Evolutionary conservation across 2,888 invertebrate species (phyloP).

Genomic region (Sthenelais limicola): DNA sequence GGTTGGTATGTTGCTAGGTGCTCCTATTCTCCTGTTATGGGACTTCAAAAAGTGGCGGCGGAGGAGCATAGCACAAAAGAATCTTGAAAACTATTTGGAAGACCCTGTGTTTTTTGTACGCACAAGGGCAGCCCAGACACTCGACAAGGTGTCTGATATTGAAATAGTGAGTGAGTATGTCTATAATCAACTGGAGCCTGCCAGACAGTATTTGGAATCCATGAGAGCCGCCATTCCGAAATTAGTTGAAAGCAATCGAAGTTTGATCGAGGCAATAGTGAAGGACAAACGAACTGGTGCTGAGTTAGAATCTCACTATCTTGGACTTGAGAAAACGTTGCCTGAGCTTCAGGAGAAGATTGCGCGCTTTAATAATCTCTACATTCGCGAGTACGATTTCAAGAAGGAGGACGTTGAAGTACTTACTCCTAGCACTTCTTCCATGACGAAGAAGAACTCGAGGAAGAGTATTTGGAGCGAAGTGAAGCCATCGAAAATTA

Average conservation of each 20-base stretch:
- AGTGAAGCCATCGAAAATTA: slow-evolving; percentile 33
- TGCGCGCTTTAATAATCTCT: slow-evolving; percentile 43
- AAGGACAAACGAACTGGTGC: slow-evolving; percentile 45
- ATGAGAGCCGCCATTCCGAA: slow-evolving; percentile 46
- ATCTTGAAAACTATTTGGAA: slow-evolving; percentile 44
- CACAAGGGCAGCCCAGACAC: slow-evolving; percentile 21
- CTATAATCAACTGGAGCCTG: slow-evolving; percentile 46
- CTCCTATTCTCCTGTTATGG: slow-evolving; percentile 46
- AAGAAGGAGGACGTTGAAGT: slow-evolving; percentile 38
- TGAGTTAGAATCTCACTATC: slow-evolving; percentile 42
- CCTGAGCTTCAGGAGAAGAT: slow-evolving; percentile 46
- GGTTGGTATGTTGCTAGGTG: slow-evolving; percentile 46
- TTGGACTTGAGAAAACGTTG: slow-evolving; percentile 36
- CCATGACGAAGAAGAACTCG: slow-evolving; percentile 16
- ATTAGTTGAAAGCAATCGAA: slow-evolving; percentile 44
- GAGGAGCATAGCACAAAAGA: slow-evolving; percentile 44
- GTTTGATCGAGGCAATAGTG: slow-evolving; percentile 45
- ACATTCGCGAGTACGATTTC: slow-evolving; percentile 46
- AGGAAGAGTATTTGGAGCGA: slow-evolving; percentile 45
- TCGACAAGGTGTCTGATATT: slow-evolving; percentile 43
- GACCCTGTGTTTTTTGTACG: slow-evolving; percentile 45
- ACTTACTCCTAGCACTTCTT: slow-evolving; percentile 7
- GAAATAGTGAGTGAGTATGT: slow-evolving; percentile 45
- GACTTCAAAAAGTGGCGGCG: slow-evolving; percentile 50
- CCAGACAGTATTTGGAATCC: slow-evolving; percentile 40